phyloP scores from a whole-genome alignment of 2,113 vertebrate genomes.

The Herpetotheres cachinnans region DNA sequence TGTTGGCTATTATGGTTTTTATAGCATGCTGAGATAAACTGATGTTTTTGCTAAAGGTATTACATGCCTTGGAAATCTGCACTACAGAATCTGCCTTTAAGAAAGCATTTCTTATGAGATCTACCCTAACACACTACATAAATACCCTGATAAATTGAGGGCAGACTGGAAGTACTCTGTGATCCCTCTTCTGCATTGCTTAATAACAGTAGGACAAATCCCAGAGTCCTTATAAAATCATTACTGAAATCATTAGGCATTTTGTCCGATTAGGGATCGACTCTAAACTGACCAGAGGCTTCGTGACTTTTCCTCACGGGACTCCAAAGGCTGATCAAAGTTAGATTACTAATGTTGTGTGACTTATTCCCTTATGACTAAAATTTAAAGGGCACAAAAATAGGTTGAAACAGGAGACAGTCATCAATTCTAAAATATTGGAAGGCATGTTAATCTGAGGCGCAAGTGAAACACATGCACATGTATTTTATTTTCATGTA shows the following conservation, averaged over 20 bases:
- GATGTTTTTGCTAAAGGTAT: constrained; percentile 51
- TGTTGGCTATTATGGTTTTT: constrained; percentile 49
- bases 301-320: background rate
- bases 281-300: constrained; percentile 14
- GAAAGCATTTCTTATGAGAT: constrained; percentile 20
- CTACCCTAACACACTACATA: background rate
- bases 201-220: background rate
- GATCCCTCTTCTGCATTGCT: background rate
- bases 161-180: background rate
- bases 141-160: background rate
- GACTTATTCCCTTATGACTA: background rate
- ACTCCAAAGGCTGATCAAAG: background rate
- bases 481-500: background rate
- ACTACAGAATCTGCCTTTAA: constrained; percentile 13
- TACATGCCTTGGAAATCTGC: constrained; percentile 7
- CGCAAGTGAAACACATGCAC: background rate
- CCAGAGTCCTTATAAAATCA: background rate
- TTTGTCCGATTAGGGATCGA: background rate
- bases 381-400: constrained; percentile 14
- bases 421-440: background rate
- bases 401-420: background rate
- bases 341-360: constrained; percentile 1
- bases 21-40: constrained; percentile 46
- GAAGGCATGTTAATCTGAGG: background rate
- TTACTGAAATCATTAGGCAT: constrained; percentile 36